Evolutionary conservation across 2,113 vertebrate genomes (phyloP).

Genomic region (Galbula dea): DNA sequence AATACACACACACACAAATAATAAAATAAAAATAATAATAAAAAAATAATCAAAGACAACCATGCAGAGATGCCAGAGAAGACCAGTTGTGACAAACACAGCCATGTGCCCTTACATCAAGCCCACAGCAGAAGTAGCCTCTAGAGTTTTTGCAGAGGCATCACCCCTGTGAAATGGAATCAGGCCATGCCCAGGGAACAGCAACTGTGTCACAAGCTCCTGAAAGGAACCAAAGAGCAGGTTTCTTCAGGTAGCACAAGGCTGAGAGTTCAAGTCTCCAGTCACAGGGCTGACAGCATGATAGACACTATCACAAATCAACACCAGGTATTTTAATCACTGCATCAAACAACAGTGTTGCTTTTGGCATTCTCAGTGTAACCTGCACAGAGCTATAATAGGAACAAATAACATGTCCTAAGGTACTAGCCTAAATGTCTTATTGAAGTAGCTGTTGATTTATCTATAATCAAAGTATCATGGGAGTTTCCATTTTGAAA

Average conservation of each 20-base stretch:
- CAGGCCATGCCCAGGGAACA: not conserved
- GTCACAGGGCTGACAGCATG: not conserved
- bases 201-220: not conserved
- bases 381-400: not conserved
- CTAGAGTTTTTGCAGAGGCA: not conserved
- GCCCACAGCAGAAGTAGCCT: not conserved
- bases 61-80: not conserved
- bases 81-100: not conserved
- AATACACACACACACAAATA: not conserved
- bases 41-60: not conserved
- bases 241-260: not conserved
- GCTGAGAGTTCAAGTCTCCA: not conserved
- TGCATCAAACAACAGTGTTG: not conserved
- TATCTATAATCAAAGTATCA: not conserved
- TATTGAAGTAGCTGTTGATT: not conserved
- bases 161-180: not conserved
- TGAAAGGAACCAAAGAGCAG: not conserved
- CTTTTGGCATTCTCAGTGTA: not conserved
- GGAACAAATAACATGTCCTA: not conserved
- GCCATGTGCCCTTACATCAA: not conserved
- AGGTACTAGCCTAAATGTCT: not conserved
- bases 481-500: not conserved
- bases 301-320: not conserved
- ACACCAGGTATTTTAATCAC: not conserved
- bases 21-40: not conserved